Conservation (phyloP, 2,113 vertebrate genomes). For the Takifugu bimaculatus region DNA sequence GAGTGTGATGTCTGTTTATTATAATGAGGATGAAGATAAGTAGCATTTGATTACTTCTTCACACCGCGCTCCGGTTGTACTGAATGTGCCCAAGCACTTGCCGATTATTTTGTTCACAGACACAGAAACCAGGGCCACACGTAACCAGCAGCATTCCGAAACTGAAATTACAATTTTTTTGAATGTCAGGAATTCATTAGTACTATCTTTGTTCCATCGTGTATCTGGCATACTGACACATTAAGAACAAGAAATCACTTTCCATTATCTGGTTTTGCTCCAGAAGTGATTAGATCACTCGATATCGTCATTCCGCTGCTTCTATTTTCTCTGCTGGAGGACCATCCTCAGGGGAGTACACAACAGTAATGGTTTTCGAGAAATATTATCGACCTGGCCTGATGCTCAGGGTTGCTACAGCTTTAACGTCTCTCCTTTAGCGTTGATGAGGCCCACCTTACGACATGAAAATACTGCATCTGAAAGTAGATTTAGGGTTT, state of each 20-base stretch:
- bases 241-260: constrained; percentile 53
- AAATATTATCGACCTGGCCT: constrained; percentile 65
- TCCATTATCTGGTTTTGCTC: constrained; percentile 49
- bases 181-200: constrained; percentile 42
- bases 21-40: constrained; percentile 67
- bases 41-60: constrained; percentile 62
- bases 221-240: constrained; percentile 29
- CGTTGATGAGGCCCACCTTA: constrained; percentile 29
- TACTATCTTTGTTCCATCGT: constrained; percentile 33
- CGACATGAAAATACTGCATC: constrained; percentile 26
- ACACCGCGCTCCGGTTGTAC: too few species aligned
- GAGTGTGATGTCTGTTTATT: constrained; percentile 56
- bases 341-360: constrained; percentile 43
- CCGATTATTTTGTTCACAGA: constrained; percentile 27
- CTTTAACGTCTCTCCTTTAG: constrained; percentile 32
- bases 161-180: constrained; percentile 32
- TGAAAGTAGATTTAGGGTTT: constrained; percentile 22
- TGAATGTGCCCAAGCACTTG: constrained; percentile 35
- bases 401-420: constrained; percentile 39
- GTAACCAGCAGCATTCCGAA: constrained; percentile 26
- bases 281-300: constrained; percentile 61
- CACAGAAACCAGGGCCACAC: constrained; percentile 32
- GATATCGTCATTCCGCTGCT: constrained; percentile 48
- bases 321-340: constrained; percentile 51
- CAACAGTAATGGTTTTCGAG: constrained; percentile 65